Base-by-base conservation (phyloP, 2,888 invertebrate genomes). In the Globia sparganii region DNA sequence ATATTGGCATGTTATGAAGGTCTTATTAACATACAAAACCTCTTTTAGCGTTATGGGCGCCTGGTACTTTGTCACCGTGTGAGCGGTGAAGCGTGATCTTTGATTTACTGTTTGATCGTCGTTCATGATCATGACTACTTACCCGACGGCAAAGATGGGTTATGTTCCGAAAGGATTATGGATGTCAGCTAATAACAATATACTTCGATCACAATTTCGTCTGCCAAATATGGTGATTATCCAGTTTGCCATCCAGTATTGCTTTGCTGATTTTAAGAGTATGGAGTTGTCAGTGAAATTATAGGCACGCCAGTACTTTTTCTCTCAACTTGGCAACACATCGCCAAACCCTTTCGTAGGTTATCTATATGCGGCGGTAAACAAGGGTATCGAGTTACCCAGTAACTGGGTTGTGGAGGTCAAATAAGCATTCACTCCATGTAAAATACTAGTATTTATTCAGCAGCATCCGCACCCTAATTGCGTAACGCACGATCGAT, bases 1-100 rank as follows among this genome's bases (percentile, higher is more conserved):
- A 87, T 84, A 83, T 88, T 90, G 88, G 90, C 89, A 85, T 87
- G 77, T 76, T 83, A 73, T 85, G 89, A 88, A 90, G 89, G 89
- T 89, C 85, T 85, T 86, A 87, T 88, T 89, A 88, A 77, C 87
- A 88, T 87, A 87, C 85, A 89, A 88, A 86, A 87, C 82, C 85
- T 87, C 85, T 84, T 89, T 79, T 80, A 81, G 72, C 71, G 74
- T 84, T 89, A 88, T 90, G 78, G 62, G 37, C 72, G 75, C 90
- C 87, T 89, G 59, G 90, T 90, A 90, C 81, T 79, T 80, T 78
- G 82, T 78, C 81, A 77, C 64, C 34, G 79, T 77, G 77, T 62
- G 65, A 74, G 62, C 77, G 61, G 83, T 70, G 72, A 83, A 81
- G 77, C 83, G 85, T 74, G 77, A 79, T 78, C 69, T 86, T 80